phyloP scores from a whole-genome alignment of 2,113 vertebrate genomes.

The Xyliphius kryptos region DNA sequence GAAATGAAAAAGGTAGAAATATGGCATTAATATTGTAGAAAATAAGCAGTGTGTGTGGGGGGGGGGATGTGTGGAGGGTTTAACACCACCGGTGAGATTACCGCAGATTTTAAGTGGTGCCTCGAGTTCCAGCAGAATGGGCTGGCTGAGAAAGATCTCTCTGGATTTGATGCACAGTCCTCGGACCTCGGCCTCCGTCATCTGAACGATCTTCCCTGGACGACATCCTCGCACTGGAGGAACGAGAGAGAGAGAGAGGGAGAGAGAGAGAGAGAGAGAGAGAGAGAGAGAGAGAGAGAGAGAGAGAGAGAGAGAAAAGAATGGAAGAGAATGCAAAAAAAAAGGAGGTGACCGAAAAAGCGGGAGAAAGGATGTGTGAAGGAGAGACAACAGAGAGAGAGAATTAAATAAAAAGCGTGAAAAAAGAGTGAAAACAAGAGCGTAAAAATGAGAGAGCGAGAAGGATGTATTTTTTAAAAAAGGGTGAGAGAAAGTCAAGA shows the following conservation, averaged over 20 bases:
- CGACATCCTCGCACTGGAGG: conserved; percentile 80
- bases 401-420: too few species aligned
- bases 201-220: conserved; percentile 84
- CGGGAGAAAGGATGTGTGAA: too few species aligned
- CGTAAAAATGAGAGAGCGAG: too few species aligned
- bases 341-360: too few species aligned
- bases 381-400: too few species aligned
- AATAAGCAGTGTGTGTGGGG: background rate
- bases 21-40: background rate
- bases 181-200: conserved; percentile 84
- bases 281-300: background rate
- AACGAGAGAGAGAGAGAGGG: background rate
- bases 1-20: too few species aligned
- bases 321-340: too few species aligned
- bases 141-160: conserved; percentile 87
- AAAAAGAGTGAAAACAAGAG: too few species aligned
- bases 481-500: too few species aligned
- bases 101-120: conserved; percentile 85
- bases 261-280: too few species aligned
- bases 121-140: conserved; percentile 83
- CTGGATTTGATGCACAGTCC: conserved; percentile 84
- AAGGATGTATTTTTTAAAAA: too few species aligned
- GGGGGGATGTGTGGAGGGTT: background rate
- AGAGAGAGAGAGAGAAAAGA: background rate
- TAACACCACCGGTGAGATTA: conserved; percentile 11